A percentile compares a stretch with the other conserved stretches of the same genome.
These are phyloP conservation scores for Gymnoscelis rufifasciata DNA, from an alignment of 2,888 invertebrate species.

Conservation along the genomic window DNA sequence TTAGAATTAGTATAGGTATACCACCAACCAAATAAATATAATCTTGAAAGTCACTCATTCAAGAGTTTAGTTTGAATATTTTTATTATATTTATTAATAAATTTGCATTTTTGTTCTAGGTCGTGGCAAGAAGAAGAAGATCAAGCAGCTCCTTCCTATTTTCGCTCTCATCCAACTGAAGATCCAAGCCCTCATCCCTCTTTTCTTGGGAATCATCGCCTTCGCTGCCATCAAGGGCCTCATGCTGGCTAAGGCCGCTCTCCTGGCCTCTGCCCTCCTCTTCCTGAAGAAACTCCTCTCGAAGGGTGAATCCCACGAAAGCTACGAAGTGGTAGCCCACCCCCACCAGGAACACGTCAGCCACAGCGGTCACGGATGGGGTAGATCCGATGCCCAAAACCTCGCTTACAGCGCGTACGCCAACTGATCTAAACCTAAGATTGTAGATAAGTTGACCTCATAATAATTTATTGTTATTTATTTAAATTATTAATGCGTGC, in stretches of 20 bases:
- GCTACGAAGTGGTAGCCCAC: slow-evolving; percentile 87
- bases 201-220: slow-evolving; percentile 86
- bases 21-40: no score
- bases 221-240: slow-evolving; percentile 91
- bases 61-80: background rate
- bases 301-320: slow-evolving; percentile 82
- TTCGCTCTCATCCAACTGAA: slow-evolving; percentile 88
- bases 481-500: slow-evolving; percentile 59
- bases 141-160: slow-evolving; percentile 86
- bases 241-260: slow-evolving; percentile 89
- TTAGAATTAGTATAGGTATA: no score
- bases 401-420: slow-evolving; percentile 85
- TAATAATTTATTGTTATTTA: slow-evolving; percentile 71
- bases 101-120: slow-evolving; percentile 63
- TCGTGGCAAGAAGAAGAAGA: slow-evolving; percentile 89
- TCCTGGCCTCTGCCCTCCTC: slow-evolving; percentile 86
- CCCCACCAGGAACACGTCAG: slow-evolving; percentile 81
- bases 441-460: slow-evolving; percentile 60
- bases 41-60: no score
- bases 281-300: slow-evolving; percentile 83
- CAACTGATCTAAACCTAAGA: slow-evolving; percentile 38
- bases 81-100: no score
- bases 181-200: slow-evolving; percentile 86
- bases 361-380: slow-evolving; percentile 79
- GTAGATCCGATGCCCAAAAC: slow-evolving; percentile 83